A percentile compares a stretch with the other conserved stretches of the same genome.
phyloP scores from a whole-genome alignment of 2,113 vertebrate species.

The Engraulis encrasicolus region DNA sequence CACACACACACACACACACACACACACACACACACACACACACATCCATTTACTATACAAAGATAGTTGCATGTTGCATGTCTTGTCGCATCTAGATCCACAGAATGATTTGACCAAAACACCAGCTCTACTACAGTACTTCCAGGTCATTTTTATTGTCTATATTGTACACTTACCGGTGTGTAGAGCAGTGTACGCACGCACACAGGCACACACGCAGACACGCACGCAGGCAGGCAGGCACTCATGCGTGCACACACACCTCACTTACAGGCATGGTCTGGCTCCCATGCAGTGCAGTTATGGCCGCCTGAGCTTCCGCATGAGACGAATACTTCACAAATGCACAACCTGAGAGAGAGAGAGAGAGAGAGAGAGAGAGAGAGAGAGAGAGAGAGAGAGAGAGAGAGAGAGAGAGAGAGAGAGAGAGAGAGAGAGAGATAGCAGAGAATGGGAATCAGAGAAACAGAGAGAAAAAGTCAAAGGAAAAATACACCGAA shows the following conservation, averaged over 20 bases:
- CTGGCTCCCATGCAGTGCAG: conserved; percentile 93
- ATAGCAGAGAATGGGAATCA: background rate
- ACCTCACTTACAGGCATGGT: conserved; percentile 92
- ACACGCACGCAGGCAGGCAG: too few relatives aligned
- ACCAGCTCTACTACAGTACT: too few relatives aligned
- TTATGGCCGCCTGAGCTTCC: conserved; percentile 94
- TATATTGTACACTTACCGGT: too few relatives aligned
- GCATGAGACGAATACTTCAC: conserved; percentile 95
- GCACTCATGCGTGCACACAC: too few relatives aligned
- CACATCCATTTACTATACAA: too few relatives aligned
- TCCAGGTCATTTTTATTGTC: too few relatives aligned
- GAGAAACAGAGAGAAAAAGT: background rate
- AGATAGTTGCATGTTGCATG: too few relatives aligned
- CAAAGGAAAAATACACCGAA: too few relatives aligned
- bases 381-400: background rate
- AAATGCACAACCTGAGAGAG: conserved; percentile 88
- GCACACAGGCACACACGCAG: too few relatives aligned
- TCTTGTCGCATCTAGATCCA: too few relatives aligned
- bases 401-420: background rate
- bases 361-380: conserved; percentile 24
- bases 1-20: conserved; percentile 41
- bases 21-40: conserved; percentile 2
- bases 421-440: background rate
- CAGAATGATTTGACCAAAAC: too few relatives aligned
- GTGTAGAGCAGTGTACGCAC: too few relatives aligned